phyloP scores from a whole-genome alignment of 35 echinoderm and acorn worm genomes.

The Hemicentrotus pulcherrimus region DNA sequence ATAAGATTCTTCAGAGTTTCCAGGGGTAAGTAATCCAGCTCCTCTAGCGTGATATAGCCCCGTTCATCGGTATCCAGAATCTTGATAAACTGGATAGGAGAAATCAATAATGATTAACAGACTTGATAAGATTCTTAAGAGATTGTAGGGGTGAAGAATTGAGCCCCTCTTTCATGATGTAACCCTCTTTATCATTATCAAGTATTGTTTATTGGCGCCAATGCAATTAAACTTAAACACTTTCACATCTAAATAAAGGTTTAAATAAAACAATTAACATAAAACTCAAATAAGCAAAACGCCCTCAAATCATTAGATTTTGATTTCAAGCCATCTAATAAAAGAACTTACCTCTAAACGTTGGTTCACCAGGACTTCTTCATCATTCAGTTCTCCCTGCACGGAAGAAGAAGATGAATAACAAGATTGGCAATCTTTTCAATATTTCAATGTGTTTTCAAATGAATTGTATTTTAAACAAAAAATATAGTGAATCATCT shows the following conservation, averaged over 20 bases:
- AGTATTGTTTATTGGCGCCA: too few relatives aligned
- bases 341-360: neutral
- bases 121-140: neutral
- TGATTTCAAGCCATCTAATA: neutral
- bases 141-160: neutral
- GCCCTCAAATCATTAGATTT: too few relatives aligned
- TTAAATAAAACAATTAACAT: too few relatives aligned
- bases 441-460: neutral
- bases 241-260: too few relatives aligned
- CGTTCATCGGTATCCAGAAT: neutral
- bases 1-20: slow-evolving; percentile 6
- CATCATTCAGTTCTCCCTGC: slow-evolving; percentile 38
- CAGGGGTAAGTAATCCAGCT: neutral
- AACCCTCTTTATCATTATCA: neutral
- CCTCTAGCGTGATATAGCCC: slow-evolving; percentile 21
- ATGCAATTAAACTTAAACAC: too few relatives aligned
- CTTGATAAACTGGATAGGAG: neutral
- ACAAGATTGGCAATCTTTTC: neutral
- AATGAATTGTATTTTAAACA: neutral
- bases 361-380: slow-evolving; percentile 8
- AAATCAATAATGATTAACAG: neutral
- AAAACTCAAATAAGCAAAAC: too few relatives aligned
- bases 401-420: neutral
- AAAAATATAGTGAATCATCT: neutral
- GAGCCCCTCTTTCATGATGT: neutral